phyloP scores from a whole-genome alignment of 2,888 invertebrate species.

The Julus scandinavius region DNA sequence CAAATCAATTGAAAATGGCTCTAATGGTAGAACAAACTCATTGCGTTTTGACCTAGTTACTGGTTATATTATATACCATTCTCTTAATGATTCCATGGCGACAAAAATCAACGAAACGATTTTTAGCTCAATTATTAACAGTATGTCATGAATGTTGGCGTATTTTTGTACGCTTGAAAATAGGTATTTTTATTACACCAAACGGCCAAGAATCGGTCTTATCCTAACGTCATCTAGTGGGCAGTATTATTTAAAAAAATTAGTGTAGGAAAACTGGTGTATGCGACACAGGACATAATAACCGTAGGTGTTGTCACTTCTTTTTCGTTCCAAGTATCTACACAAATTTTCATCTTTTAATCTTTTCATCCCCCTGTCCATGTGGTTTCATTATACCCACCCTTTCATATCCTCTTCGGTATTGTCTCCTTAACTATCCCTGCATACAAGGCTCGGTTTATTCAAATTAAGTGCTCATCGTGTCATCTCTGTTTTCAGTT shows the following conservation, averaged over 20 bases:
- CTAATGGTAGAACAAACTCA: too few relatives aligned
- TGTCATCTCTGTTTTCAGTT: constrained; percentile 21
- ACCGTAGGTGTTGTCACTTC: not conserved
- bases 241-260: not conserved
- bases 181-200: too few relatives aligned
- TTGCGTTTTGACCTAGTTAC: too few relatives aligned
- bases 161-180: not conserved
- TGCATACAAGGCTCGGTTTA: not conserved
- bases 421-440: not conserved
- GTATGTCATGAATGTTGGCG: not conserved
- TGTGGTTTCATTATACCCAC: not conserved
- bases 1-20: too few relatives aligned
- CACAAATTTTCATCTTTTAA: not conserved
- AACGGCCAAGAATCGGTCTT: constrained; percentile 24
- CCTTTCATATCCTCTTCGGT: not conserved
- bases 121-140: not conserved
- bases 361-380: not conserved
- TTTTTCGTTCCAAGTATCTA: not conserved
- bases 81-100: too few relatives aligned
- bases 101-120: not conserved
- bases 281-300: not conserved
- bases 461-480: not conserved
- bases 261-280: constrained; percentile 33
- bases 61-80: too few relatives aligned
- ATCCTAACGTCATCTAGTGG: constrained; percentile 21